Evolutionary conservation across 2,113 vertebrate genomes (phyloP), one percentile per base, ranked within the genome.

Genomic region (Scomber colias): DNA sequence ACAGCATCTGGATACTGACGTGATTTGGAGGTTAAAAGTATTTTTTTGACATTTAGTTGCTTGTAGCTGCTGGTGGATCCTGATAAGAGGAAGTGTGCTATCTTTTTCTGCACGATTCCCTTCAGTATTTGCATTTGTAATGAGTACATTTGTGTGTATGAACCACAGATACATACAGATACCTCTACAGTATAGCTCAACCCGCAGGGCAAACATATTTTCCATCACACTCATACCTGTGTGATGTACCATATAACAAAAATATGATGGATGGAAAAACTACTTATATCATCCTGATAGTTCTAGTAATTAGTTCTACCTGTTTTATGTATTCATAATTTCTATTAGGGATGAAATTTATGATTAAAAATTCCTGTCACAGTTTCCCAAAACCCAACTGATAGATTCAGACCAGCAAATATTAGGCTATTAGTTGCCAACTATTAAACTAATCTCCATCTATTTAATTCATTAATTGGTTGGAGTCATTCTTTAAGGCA

Each of bases 21-120:
- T n/a, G 9, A 55, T 69, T 35, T 56, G 3, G 10, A 49, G 16
- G 11, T 31, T 2, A 45, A 15, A 54, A 0, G 6, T 55, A 0
- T 45, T 30, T 64, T n/a, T 48, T 13, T 3, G 35, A 35, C 35
- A 21, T 11, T 24, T 40, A 45, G 8, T 61, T 74, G 2, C n/a
- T 17, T 40, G 8, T 21, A 54, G 27, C 30, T 1, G 2, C 8
- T 11, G 15, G 4, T 31, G 4, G 30, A 8, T 8, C 35, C n/a
- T 54, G 75, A 59, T 51, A 51, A 24, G 63, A 67, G 77, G 65
- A 82, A 87, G 54, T 70, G n/a, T 40, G 61, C n/a, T 55, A 54
- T 53, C n/a, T 60, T 49, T 66, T 50, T 56, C n/a, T 19, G 27
- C 21, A 16, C 27, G 8, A 65, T 53, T 54, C n/a, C 30, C 30